Percentiles rank a stretch among this genome's conserved stretches.
Evolutionary conservation across 53 echinoderm and acorn worm genomes (phyloP).

Genomic region (Henricia sp.): DNA sequence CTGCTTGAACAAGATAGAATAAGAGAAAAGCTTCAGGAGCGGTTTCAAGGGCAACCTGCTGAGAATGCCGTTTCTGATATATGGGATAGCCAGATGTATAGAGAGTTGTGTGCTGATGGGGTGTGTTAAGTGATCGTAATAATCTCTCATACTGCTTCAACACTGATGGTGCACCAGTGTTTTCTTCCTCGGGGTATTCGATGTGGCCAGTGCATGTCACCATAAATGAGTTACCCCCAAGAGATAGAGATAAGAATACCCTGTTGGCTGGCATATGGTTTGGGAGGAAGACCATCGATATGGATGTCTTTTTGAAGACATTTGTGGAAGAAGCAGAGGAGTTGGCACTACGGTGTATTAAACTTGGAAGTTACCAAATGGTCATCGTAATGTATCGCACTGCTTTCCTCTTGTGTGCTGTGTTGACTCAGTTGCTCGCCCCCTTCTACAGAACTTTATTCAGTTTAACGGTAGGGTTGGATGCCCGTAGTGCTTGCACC

Average conservation of each 20-base stretch:
- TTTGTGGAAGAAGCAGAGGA: slow-evolving; percentile 28
- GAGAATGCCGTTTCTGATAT: slow-evolving; percentile 25
- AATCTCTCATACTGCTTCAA: slow-evolving; percentile 30
- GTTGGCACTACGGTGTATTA: neutral
- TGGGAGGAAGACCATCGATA: slow-evolving; percentile 4
- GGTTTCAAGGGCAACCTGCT: neutral
- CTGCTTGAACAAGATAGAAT: neutral
- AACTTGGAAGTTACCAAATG: slow-evolving; percentile 12
- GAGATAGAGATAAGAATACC: slow-evolving; percentile 17
- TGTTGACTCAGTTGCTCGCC: too few relatives aligned
- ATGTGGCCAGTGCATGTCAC: slow-evolving; percentile 38
- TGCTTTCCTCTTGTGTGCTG: too few relatives aligned
- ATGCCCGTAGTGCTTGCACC: too few relatives aligned
- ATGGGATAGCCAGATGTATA: slow-evolving; percentile 18
- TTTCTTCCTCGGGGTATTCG: neutral
- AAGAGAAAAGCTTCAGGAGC: neutral
- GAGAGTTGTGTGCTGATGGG: neutral
- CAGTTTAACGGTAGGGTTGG: too few relatives aligned
- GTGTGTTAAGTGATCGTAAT: neutral
- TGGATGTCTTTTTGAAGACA: slow-evolving; percentile 15
- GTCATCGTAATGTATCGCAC: too few relatives aligned
- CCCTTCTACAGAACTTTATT: too few relatives aligned
- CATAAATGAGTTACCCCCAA: slow-evolving; percentile 14
- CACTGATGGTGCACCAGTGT: slow-evolving; percentile 36
- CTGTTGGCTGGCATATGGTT: slow-evolving; percentile 38